Evolutionary conservation across 2,888 invertebrate species (phyloP).

Genomic region (Oxytorus armatus): DNA sequence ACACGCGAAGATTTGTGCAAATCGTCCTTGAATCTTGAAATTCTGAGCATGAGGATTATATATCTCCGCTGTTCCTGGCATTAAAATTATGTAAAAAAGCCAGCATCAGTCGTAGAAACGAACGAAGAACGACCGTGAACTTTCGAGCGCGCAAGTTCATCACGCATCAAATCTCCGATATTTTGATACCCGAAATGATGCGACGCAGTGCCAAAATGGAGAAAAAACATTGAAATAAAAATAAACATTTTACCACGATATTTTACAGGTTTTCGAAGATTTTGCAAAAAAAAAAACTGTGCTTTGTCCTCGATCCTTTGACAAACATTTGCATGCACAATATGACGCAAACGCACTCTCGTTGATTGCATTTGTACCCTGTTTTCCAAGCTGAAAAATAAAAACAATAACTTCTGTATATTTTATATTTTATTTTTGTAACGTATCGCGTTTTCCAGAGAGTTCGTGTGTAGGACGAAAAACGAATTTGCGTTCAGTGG

Average conservation of each 20-base stretch:
- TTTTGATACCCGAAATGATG: conserved; percentile 4
- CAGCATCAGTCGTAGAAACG: conserved; percentile 22
- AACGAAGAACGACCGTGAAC: conserved; percentile 44
- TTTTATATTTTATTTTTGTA: not conserved
- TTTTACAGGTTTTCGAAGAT: too few relatives aligned
- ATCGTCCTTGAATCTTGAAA: conserved; percentile 11
- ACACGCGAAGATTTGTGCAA: not conserved
- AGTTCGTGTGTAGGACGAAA: not conserved
- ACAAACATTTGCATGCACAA: not conserved
- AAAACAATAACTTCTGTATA: not conserved
- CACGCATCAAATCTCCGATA: conserved; percentile 11
- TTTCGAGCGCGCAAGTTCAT: conserved; percentile 27
- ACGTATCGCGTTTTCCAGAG: not conserved
- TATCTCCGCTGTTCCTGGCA: not conserved
- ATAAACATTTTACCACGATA: not conserved
- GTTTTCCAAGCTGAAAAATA: not conserved
- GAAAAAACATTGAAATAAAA: not conserved
- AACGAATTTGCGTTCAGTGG: not conserved
- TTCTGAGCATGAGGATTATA: conserved; percentile 19
- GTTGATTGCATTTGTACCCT: conserved; percentile 8
- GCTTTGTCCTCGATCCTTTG: not conserved
- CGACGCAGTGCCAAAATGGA: not conserved
- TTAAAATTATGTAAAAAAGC: not conserved
- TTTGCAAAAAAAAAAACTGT: not conserved
- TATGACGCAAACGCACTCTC: not conserved